A percentile compares a stretch with the other conserved stretches of the same genome.
Conservation (phyloP, 1,140 invertebrate species). For the Bathynomus jamesi region DNA sequence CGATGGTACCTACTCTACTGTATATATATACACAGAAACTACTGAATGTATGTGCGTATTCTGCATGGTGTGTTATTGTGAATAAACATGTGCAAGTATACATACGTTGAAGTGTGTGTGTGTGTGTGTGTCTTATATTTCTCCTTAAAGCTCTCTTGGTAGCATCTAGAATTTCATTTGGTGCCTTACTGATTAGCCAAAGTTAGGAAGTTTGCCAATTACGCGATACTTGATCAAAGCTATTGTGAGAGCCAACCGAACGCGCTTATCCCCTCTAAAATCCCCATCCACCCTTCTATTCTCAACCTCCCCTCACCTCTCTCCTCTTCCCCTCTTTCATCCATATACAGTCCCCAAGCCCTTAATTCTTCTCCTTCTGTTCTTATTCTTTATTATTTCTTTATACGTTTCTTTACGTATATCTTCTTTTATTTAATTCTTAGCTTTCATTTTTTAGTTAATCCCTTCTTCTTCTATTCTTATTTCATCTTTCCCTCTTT, state of each 20-base stretch:
- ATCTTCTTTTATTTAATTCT: not conserved
- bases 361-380: not conserved
- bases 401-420: not conserved
- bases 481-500: too few relatives aligned
- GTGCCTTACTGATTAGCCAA: conserved; percentile 34
- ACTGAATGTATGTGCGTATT: too few relatives aligned
- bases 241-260: conserved; percentile 21
- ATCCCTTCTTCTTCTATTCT: not conserved
- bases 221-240: conserved; percentile 37
- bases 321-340: not conserved
- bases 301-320: not conserved
- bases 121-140: too few relatives aligned
- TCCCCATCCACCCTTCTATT: not conserved
- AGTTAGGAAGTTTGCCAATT: conserved; percentile 36
- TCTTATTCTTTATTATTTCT: not conserved
- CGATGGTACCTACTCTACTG: too few relatives aligned
- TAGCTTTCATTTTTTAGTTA: not conserved
- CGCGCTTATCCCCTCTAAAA: not conserved
- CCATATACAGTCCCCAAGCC: not conserved
- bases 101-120: too few relatives aligned
- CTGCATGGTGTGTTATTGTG: too few relatives aligned
- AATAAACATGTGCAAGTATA: too few relatives aligned
- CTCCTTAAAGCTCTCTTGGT: not conserved
- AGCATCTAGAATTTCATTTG: conserved; percentile 36
- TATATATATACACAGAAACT: too few relatives aligned